A percentile compares a stretch with the other conserved stretches of the same genome.
Conservation (phyloP, 2,888 invertebrate genomes). For the Caenorhabditis panamensis region DNA sequence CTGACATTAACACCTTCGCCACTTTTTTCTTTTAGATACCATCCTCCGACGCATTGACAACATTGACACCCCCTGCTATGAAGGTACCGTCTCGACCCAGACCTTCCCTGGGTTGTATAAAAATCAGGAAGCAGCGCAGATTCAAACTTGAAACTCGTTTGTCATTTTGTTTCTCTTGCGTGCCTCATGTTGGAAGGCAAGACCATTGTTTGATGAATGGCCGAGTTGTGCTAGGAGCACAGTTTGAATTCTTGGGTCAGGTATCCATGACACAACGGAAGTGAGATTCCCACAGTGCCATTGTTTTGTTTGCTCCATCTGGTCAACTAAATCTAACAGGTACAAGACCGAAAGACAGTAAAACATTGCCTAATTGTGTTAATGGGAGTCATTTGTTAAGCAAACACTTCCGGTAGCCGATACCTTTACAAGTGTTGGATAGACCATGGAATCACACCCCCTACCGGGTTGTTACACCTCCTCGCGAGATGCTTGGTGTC, state of each 20-base stretch:
- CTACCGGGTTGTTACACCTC: slow-evolving; percentile 25
- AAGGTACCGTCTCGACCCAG: not conserved
- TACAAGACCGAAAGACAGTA: slow-evolving; percentile 32
- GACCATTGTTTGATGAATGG: slow-evolving; percentile 24
- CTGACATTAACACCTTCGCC: slow-evolving; percentile 37
- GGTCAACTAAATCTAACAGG: slow-evolving; percentile 21
- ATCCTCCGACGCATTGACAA: slow-evolving; percentile 34
- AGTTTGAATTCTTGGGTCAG: slow-evolving; percentile 38
- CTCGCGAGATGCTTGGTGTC: not conserved
- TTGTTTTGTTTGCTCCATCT: slow-evolving; percentile 44
- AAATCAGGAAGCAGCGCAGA: too few species aligned
- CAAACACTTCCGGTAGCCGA: slow-evolving; percentile 61
- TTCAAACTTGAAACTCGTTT: not conserved
- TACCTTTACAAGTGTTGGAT: slow-evolving; percentile 35
- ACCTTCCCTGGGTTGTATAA: too few species aligned
- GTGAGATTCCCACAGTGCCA: slow-evolving; percentile 30
- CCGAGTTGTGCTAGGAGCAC: not conserved
- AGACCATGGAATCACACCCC: slow-evolving; percentile 29
- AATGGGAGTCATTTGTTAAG: slow-evolving; percentile 52
- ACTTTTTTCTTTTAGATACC: slow-evolving; percentile 18
- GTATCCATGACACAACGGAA: slow-evolving; percentile 41
- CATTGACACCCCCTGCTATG: slow-evolving; percentile 35
- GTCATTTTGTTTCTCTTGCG: not conserved
- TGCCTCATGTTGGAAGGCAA: slow-evolving; percentile 20
- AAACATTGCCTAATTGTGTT: slow-evolving; percentile 42